Evolutionary conservation across 2,113 vertebrate species (phyloP).

Genomic region (crab-eating macaque (Macaca fascicularis)): T2T-MFA8v1.1 NC_088375.1:70066001-70066500

Average conservation of each 20-base stretch:
- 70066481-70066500: background rate
- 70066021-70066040: background rate
- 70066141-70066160: background rate
- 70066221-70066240: background rate
- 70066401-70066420: background rate
- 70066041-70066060: background rate
- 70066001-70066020: constrained; percentile 38
- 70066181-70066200: background rate
- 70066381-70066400: background rate
- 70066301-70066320: background rate
- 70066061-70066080: background rate
- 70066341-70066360: background rate
- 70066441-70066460: background rate
- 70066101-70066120: constrained; percentile 7
- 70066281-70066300: background rate
- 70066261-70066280: background rate
- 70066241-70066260: background rate
- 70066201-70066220: background rate
- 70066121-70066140: constrained; percentile 18
- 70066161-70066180: constrained; percentile 54
- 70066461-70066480: background rate
- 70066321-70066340: background rate
- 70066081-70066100: constrained; percentile 24
- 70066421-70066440: background rate
- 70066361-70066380: background rate